These are phyloP conservation scores for Brachionus plicatilis DNA, from an alignment of 1,140 invertebrate genomes.

Conservation along the genomic window DNA sequence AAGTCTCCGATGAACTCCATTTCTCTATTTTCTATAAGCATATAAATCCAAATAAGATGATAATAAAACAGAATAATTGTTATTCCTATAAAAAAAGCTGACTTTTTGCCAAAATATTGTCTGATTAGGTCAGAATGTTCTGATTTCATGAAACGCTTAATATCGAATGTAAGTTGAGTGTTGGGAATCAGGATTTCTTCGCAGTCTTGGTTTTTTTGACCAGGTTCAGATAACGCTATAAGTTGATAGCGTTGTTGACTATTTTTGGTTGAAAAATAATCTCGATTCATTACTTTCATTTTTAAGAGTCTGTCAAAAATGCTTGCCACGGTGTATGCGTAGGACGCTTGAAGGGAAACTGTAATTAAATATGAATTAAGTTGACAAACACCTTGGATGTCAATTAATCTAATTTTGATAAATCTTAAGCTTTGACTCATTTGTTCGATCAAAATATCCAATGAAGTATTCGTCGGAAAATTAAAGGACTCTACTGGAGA, in stretches of 20 bases:
- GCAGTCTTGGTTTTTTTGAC: background rate
- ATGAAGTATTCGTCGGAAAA: background rate
- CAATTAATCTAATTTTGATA: constrained; percentile 13
- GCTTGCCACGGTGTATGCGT: background rate
- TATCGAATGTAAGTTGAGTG: background rate
- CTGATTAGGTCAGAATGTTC: constrained; percentile 1
- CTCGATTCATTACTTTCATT: constrained; percentile 15
- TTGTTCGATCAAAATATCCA: background rate
- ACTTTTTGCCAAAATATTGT: constrained; percentile 29
- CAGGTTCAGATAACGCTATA: background rate
- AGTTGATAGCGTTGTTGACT: background rate
- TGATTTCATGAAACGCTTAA: background rate
- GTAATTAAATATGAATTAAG: constrained; percentile 22
- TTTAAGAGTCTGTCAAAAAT: constrained; percentile 20
- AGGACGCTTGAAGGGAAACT: background rate
- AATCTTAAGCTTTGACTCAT: background rate
- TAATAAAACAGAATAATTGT: constrained; percentile 16
- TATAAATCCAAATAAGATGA: constrained; percentile 28
- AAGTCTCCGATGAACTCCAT: background rate
- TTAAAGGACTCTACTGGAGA: background rate
- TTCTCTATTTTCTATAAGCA: background rate
- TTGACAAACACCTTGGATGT: constrained; percentile 32
- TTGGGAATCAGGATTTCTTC: background rate
- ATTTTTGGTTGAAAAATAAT: background rate
- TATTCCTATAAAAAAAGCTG: constrained; percentile 15